Evolutionary conservation across 2,113 vertebrate genomes (phyloP), one percentile per base, ranked within the genome.

Genomic region (Xenopus laevis): DNA sequence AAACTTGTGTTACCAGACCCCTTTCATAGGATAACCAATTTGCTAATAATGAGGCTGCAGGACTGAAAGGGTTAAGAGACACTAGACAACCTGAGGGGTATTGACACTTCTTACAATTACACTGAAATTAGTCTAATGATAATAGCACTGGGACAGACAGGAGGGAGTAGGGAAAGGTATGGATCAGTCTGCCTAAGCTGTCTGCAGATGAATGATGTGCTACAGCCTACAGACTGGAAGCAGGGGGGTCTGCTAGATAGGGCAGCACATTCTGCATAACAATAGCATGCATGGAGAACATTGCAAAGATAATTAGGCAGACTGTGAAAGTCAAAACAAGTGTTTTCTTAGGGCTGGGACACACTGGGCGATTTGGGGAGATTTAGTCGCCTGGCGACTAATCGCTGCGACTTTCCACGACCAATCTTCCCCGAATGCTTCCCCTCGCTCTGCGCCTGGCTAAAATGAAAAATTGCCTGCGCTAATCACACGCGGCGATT

Each of bases 191-290:
- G 16, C 52, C 53, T 44, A 45, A 65, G 30, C 62, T 65, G 71
- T 73, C 71, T 73, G 52, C 62, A 58, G 33, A 45, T 23, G 65
- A 58, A 73, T 65, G 13, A 73, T 62, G 62, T 65, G 71, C 40
- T 65, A 52, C 13, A 73, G 33, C 23, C 21, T 18, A 52, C 13
- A 73, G 33, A 45, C 21, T 18, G 11, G 7, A 63, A 47, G 59
- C 17, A 27, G 17, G 27, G n/a, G 55, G 71, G 15, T 59, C 21
- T 66, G 10, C 47, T 13, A 20, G 58, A 17, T 23, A 40, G 21
- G 58, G 13, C 58, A 60, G 58, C 11, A 11, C 1, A 23, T 10
- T 66, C 58, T 18, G 46, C 64, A 74, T 47, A 52, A 73, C 71
- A 73, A 66, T 73, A 45, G 30, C 55, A 15, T 57, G 18, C 40